Evolutionary conservation across 1,140 invertebrate species (phyloP).

Genomic region (Euschistus heros): DNA sequence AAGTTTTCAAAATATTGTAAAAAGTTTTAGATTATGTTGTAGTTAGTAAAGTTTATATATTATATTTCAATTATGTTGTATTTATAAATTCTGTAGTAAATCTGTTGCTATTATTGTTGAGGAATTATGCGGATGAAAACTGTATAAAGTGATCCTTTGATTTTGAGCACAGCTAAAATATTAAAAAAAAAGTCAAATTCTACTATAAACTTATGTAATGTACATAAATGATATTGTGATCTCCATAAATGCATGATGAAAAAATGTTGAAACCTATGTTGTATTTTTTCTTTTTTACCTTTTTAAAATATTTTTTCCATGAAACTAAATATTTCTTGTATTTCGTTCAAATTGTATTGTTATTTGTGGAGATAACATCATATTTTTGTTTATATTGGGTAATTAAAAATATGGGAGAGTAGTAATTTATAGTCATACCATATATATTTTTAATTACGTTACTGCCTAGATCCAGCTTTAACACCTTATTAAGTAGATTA

Average conservation of each 20-base stretch:
- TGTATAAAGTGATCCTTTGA: not conserved
- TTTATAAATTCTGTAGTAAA: not conserved
- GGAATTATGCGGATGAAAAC: not conserved
- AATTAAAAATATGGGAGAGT: not conserved
- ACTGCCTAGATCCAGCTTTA: constrained; percentile 4
- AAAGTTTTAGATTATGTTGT: not conserved
- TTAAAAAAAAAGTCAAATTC: no score
- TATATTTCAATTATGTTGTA: not conserved
- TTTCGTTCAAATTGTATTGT: not conserved
- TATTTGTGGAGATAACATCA: not conserved
- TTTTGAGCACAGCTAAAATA: not conserved
- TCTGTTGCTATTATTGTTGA: not conserved
- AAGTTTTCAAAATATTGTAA: not conserved
- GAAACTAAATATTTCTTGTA: not conserved
- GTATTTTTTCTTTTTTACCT: not conserved
- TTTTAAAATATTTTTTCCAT: not conserved
- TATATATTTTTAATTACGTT: constrained; percentile 2
- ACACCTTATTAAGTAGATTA: not conserved
- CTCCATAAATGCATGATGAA: not conserved
- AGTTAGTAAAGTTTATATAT: not conserved
- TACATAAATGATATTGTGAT: no score
- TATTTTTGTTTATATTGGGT: not conserved
- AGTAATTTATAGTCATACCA: not conserved
- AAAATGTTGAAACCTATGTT: not conserved
- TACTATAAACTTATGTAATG: no score